Base-by-base conservation (phyloP, 2,113 vertebrate species). In the Colius striatus region DNA sequence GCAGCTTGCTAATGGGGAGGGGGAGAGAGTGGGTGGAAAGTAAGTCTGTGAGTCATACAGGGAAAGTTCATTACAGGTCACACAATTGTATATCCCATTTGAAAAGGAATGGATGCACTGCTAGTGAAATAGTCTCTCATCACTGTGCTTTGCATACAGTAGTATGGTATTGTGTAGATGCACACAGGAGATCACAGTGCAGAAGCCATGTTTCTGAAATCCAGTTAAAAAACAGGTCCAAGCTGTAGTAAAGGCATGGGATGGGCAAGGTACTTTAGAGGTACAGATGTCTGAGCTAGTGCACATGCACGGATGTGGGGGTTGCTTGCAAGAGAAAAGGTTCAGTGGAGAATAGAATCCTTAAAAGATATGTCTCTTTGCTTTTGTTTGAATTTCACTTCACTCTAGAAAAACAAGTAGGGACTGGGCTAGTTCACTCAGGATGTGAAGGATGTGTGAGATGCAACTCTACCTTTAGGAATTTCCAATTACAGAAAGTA, bases 61-160 rank as follows among this genome's bases (percentile, higher is more conserved):
- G 62, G 51, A 41, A 67, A 63, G 84, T 88, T 97, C 89, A 41
- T 32, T 21, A 60, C 60, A 95, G 93, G 87, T 94, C 91, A 41
- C 66, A n/a, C 16, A 11, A 80, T 80, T 67, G 51, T 36, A 45
- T 7, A 17, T 11, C 23, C 38, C 13, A 30, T 29, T 58, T 94
- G 79, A 74, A 94, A 92, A 88, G 88, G 51, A 53, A 83, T 87
- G 85, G 58, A 68, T 85, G 70, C 74, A 55, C 58, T 68, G 87
- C 75, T 83, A 41, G 25, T 58, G 43, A 82, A 91, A 92, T 36
- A 63, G 29, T 36, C 77, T 97, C 65, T 87, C 55, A 34, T 92
- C 22, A 5, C 48, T 89, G 84, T 62, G 34, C 43, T 83, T 84
- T 58, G 43, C 54, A 45, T 53, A 47, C 26, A 54, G 41, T 65